phyloP scores from a whole-genome alignment of 2,797 vertebrate genomes.

The Macrochelys suwanniensis region DNA sequence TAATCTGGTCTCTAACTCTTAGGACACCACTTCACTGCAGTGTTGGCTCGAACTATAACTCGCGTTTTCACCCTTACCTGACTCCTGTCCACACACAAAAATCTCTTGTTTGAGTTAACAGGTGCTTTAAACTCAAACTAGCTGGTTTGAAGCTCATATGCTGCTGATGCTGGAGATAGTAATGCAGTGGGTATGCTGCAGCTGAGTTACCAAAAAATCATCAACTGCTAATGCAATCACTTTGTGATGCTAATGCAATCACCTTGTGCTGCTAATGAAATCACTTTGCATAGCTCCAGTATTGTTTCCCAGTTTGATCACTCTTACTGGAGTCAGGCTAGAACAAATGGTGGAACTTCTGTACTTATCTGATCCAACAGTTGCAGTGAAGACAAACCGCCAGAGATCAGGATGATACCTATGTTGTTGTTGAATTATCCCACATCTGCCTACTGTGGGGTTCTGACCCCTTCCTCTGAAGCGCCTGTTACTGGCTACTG shows the following conservation, averaged over 20 bases:
- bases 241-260: not conserved
- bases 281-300: not conserved
- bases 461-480: too few relatives aligned
- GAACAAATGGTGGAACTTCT: not conserved
- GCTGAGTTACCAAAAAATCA: not conserved
- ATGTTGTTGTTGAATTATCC: too few relatives aligned
- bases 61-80: not conserved
- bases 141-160: not conserved
- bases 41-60: not conserved
- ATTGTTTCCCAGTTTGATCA: not conserved
- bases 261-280: not conserved
- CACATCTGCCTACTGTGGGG: too few relatives aligned
- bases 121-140: not conserved
- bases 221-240: not conserved
- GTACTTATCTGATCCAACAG: not conserved
- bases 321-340: not conserved
- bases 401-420: too few relatives aligned
- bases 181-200: not conserved
- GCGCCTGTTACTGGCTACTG: too few relatives aligned
- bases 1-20: not conserved
- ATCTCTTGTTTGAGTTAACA: not conserved
- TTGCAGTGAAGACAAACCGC: not conserved
- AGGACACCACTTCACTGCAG: not conserved
- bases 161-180: not conserved
- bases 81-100: not conserved